phyloP scores from a whole-genome alignment of 1,140 invertebrate genomes.

The Cylas formicarius region DNA sequence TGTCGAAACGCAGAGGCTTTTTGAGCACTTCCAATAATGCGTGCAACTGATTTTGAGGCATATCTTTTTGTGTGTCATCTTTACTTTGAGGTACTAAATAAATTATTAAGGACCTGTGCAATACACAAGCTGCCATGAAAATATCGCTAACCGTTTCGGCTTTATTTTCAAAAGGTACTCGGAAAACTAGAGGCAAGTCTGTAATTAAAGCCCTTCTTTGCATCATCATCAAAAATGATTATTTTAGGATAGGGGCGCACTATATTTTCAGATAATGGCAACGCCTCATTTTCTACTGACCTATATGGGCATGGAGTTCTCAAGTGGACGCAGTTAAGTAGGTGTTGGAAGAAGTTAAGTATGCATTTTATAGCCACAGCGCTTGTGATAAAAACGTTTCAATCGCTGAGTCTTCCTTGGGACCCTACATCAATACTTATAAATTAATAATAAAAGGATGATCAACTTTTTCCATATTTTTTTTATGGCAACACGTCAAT shows the following conservation, averaged over 20 bases:
- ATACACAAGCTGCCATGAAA: slow-evolving; percentile 19
- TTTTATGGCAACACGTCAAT: too few relatives aligned
- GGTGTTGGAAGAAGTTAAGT: slow-evolving; percentile 9
- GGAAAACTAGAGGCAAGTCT: too few relatives aligned
- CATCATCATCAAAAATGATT: too few relatives aligned
- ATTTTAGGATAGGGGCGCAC: too few relatives aligned
- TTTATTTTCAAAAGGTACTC: slow-evolving; percentile 17
- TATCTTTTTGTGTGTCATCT: slow-evolving; percentile 2
- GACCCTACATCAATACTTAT: slow-evolving; percentile 41
- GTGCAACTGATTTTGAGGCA: slow-evolving; percentile 5
- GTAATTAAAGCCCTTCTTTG: too few relatives aligned
- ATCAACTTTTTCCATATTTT: slow-evolving; percentile 41
- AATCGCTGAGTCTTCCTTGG: slow-evolving; percentile 37
- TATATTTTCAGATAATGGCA: too few relatives aligned
- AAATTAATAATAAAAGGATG: slow-evolving; percentile 41
- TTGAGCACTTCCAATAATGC: slow-evolving; percentile 5
- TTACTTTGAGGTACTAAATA: slow-evolving; percentile 5
- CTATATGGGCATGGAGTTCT: slow-evolving; percentile 8
- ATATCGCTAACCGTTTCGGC: slow-evolving; percentile 11
- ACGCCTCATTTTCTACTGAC: slow-evolving; percentile 12
- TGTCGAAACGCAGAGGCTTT: slow-evolving; percentile 11
- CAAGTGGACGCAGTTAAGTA: slow-evolving; percentile 6
- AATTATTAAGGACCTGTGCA: slow-evolving; percentile 19
- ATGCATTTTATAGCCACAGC: slow-evolving; percentile 5
- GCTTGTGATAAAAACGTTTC: slow-evolving; percentile 10